Base-by-base conservation (phyloP, 2,888 invertebrate species). In the Aspidapion aeneum region DNA sequence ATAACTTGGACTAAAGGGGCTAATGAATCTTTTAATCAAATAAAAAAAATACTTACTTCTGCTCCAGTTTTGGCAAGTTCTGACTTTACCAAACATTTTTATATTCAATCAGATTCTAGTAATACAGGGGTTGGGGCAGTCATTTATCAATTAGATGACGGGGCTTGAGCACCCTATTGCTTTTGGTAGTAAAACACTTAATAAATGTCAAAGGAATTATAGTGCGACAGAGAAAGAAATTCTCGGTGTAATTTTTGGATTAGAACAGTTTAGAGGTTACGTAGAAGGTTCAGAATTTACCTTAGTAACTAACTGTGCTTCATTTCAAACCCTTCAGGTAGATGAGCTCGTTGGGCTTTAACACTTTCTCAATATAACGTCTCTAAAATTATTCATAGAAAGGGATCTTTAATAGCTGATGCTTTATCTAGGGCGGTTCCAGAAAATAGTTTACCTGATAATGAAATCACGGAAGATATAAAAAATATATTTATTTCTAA, bases 111-210 rank as follows among this genome's bases (percentile, higher is more conserved):
- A 7, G 35, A 35, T 35, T 3, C 35, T 7, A 35, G 35, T 12
- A 35, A 35, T 12, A 35, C 35, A 35, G 74, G 71, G 1, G 3
- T 77, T 2, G 74, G 73, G 1, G 72, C 68, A 7, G 71, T 77
- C 1, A 57, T 71, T 1, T 63, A 50, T 18, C 68, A 69, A 62
- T 55, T 61, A 22, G 51, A 61, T 2, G 63, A 64, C n/a, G 12
- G 68, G 63, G 16, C 18, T 55, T 5, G 70, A 71, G 55, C 52
- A 57, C 9, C 48, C 57, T 2, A 60, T 68, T 18, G 62, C 63
- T 1, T 67, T 61, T 58, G 50, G 61, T 16, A 62, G 63, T 49
- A 51, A 57, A 52, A 58, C 61, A 12, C 54, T 63, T 16, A 58
- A 54, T 58, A 54, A 54, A 21, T 18, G 51, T 56, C 61, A 58